Evolutionary conservation across 1,140 invertebrate species (phyloP), one percentile per base, ranked within the genome.

Genomic region (Ceratina japonica): DNA sequence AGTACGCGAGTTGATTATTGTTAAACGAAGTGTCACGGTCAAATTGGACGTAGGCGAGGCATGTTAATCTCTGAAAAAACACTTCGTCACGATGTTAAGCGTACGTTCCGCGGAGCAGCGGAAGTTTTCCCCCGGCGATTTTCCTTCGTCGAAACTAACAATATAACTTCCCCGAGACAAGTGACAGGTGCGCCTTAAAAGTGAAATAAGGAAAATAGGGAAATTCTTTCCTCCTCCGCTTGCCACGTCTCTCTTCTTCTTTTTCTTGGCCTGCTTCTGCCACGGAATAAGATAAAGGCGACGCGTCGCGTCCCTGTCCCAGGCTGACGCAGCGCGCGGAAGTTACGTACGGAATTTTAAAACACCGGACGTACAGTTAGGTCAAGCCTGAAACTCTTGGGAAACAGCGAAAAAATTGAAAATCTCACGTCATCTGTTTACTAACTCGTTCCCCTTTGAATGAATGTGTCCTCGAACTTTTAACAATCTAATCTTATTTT

Each of bases 281-380:
- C 37, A 44, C 54, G 18, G 63, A 70, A 71, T 78, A 61, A 74
- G 66, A 79, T 62, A 63, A 31, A 31, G 59, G 74, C n/a, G 37
- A 52, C 27, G 31, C 44, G 75, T 75, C 69, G 83, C 56, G 71
- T 78, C 51, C 49, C 54, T 61, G 63, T 72, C 56, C 51, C 27
- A 13, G 44, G 52, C 75, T 75, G 77, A 78, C 65, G 63, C 69
- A 56, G 58, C 63, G 37, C 49, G 72, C 44, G 51, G 59, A 82
- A 81, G 73, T 83, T 81, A 44, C 15, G 70, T 54, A 51, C n/a
- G 58, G 74, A 85, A 82, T 80, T 85, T 82, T 74, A 80, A 86
- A 18, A 16, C 44, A 18, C 1, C 13, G 8, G 20, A 8, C 15
- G 51, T 16, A 15, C 24, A 58, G 77, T 75, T 56, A 75, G 75